These are phyloP conservation scores for Azorinus chamasolen DNA, from an alignment of 2,888 invertebrate genomes.

Conservation along the genomic window DNA sequence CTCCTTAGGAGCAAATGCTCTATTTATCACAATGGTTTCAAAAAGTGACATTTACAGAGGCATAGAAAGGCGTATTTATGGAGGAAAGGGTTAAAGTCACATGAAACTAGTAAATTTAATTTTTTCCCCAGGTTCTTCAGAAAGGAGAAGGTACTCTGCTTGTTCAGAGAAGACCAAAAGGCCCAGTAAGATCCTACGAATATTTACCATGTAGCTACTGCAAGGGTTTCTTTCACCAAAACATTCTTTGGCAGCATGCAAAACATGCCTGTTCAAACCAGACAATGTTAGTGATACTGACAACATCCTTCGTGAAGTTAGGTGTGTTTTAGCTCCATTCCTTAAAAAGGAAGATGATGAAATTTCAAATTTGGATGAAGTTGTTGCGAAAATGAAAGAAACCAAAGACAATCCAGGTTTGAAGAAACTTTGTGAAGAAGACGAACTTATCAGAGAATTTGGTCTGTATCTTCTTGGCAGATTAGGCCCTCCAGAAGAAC, in stretches of 20 bases:
- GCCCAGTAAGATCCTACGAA: no score
- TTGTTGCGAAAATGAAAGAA: conserved; percentile 35
- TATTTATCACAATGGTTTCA: no score
- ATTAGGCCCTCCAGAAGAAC: no score
- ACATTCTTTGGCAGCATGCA: conserved; percentile 27
- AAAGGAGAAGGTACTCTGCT: no score
- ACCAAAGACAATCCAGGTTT: conserved; percentile 25
- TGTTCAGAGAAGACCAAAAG: no score
- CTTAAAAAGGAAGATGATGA: conserved; percentile 20
- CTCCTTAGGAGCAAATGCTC: no score
- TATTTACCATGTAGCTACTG: no score
- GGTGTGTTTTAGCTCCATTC: conserved; percentile 24
- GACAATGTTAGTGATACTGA: conserved; percentile 10
- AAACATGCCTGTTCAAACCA: conserved; percentile 1
- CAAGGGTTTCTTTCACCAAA: conserved; percentile 18
- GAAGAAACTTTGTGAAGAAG: conserved; percentile 18
- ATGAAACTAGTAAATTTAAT: no score
- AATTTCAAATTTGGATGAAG: conserved; percentile 16
- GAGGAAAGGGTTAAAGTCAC: no score
- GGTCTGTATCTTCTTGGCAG: conserved; percentile 17
- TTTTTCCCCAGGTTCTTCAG: no score
- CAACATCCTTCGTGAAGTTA: conserved; percentile 27
- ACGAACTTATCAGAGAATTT: conserved; percentile 31
- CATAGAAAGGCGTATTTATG: no score
- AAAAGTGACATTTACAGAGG: no score